Conservation (phyloP, 2,113 vertebrate genomes). For the Steatornis caripensis region DNA sequence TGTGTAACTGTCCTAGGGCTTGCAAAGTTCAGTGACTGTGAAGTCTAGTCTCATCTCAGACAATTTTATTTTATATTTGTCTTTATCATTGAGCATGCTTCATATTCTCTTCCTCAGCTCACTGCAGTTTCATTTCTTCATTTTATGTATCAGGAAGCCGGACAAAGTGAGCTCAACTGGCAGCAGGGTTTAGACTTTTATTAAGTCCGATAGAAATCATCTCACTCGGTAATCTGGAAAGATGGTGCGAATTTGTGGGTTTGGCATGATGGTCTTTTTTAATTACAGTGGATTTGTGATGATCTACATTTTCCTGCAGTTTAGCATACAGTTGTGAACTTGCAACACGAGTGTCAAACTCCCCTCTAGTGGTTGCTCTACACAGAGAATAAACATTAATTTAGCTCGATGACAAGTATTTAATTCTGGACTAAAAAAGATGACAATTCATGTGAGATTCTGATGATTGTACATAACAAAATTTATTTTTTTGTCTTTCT, state of each 20-base stretch:
- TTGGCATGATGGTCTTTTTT: slow-evolving; percentile 15
- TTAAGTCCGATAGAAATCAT: slow-evolving; percentile 30
- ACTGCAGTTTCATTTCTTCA: neutral
- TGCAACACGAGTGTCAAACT: slow-evolving; percentile 28
- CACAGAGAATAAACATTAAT: slow-evolving; percentile 31
- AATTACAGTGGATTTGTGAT: slow-evolving; percentile 25
- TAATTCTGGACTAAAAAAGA: neutral
- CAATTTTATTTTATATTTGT: slow-evolving; percentile 5
- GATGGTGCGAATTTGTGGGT: neutral
- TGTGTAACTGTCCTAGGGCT: neutral
- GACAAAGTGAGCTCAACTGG: neutral
- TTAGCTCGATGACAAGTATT: slow-evolving; percentile 18
- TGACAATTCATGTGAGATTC: neutral
- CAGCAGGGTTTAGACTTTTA: slow-evolving; percentile 5
- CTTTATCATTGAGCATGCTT: slow-evolving; percentile 6
- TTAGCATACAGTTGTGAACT: slow-evolving; percentile 9
- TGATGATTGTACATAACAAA: neutral
- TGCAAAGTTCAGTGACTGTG: neutral
- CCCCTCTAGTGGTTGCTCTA: slow-evolving; percentile 53
- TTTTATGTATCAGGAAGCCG: neutral
- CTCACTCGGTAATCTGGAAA: slow-evolving; percentile 15
- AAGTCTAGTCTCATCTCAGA: neutral
- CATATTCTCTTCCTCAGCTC: neutral
- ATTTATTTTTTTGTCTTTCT: slow-evolving; percentile 7
- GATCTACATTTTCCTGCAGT: neutral